Conservation (phyloP, 2,888 invertebrate species). For the Orthosia cruda region DNA sequence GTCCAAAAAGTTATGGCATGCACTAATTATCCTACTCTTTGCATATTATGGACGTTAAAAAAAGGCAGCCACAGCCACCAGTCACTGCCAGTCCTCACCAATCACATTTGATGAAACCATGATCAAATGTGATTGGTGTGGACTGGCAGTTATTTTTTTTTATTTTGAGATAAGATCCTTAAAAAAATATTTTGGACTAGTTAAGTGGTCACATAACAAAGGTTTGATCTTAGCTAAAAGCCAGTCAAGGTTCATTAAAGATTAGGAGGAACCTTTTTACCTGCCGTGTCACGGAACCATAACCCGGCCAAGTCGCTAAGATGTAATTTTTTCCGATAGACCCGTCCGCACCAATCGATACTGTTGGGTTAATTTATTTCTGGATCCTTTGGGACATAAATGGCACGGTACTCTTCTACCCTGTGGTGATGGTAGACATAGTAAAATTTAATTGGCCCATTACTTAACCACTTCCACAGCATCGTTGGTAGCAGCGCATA, state of each 20-base stretch:
- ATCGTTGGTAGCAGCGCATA: neutral
- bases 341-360: slow-evolving; percentile 46
- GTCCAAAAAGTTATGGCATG: no score
- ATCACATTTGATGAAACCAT: neutral
- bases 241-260: slow-evolving; percentile 60
- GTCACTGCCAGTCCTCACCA: no score
- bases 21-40: no score
- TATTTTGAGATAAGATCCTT: neutral
- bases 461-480: neutral
- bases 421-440: neutral
- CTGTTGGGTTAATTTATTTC: slow-evolving; percentile 29
- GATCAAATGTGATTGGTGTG: no score
- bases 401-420: neutral
- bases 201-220: slow-evolving; percentile 10
- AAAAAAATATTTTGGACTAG: neutral
- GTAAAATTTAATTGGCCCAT: neutral
- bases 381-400: slow-evolving; percentile 15
- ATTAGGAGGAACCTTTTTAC: slow-evolving; percentile 2
- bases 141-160: neutral
- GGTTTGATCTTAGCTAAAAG: slow-evolving; percentile 60
- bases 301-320: slow-evolving; percentile 38
- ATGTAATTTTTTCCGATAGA: slow-evolving; percentile 53
- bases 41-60: neutral
- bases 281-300: slow-evolving; percentile 24
- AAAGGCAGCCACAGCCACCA: neutral